Conservation (phyloP, 2,888 invertebrate species). For the Caprella mutica region DNA sequence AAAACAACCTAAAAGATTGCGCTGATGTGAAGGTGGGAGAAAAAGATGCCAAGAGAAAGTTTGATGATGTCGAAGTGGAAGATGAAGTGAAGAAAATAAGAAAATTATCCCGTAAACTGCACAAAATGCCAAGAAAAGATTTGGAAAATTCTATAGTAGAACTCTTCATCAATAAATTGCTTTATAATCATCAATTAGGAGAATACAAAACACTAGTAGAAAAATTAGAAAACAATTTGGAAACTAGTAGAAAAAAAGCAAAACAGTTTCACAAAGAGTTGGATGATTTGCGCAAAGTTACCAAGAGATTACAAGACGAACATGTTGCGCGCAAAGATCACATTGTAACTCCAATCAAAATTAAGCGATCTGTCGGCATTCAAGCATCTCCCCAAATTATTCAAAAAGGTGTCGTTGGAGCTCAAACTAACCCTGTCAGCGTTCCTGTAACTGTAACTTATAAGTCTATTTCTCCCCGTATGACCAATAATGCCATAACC, state of each 20-base stretch:
- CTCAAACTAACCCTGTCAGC: background rate
- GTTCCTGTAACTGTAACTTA: too few relatives aligned
- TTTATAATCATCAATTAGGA: constrained; percentile 23
- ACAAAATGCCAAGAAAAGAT: too few relatives aligned
- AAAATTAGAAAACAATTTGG: constrained; percentile 21
- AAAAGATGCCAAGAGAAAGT: too few relatives aligned
- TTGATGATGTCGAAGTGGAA: too few relatives aligned
- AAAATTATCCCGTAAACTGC: too few relatives aligned
- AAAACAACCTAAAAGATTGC: too few relatives aligned
- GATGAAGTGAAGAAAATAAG: too few relatives aligned
- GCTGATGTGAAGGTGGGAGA: too few relatives aligned
- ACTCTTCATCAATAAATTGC: constrained; percentile 21
- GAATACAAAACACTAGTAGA: constrained; percentile 21
- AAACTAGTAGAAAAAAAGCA: constrained; percentile 24
- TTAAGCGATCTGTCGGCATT: constrained; percentile 32
- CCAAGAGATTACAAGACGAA: constrained; percentile 23
- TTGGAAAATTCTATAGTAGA: constrained; percentile 19
- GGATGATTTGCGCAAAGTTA: constrained; percentile 31
- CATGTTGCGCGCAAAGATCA: constrained; percentile 24
- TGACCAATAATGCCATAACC: too few relatives aligned
- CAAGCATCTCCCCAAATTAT: constrained; percentile 32
- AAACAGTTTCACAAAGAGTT: constrained; percentile 33
- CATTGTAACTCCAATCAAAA: constrained; percentile 26
- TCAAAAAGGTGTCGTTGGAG: background rate
- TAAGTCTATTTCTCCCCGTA: too few relatives aligned